phyloP scores from a whole-genome alignment of 2,888 invertebrate species.

The Cheilosia urbana region DNA sequence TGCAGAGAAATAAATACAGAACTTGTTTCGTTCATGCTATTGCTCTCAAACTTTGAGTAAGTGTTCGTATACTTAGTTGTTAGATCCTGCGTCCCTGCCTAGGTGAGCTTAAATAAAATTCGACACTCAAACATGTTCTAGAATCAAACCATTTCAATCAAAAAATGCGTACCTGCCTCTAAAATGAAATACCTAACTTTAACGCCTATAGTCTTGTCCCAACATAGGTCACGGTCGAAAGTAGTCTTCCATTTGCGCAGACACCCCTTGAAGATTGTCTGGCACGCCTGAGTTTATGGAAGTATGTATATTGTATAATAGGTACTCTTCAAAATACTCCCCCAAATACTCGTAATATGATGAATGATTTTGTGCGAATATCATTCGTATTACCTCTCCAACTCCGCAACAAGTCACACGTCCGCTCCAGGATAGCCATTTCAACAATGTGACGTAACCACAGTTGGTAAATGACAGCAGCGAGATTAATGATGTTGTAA shows the following conservation, averaged over 20 bases:
- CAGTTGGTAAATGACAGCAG: constrained; percentile 69
- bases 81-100: too few relatives aligned
- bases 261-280: constrained; percentile 43
- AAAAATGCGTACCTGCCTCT: too few relatives aligned
- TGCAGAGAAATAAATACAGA: too few relatives aligned
- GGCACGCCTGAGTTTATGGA: constrained; percentile 18
- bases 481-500: constrained; percentile 72
- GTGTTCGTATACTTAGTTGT: too few relatives aligned
- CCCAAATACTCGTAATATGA: constrained; percentile 37
- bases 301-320: too few relatives aligned
- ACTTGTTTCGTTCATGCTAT: too few relatives aligned
- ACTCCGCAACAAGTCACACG: constrained; percentile 39
- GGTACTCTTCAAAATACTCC: constrained; percentile 7
- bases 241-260: constrained; percentile 33
- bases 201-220: not conserved
- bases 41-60: too few relatives aligned
- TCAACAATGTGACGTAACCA: constrained; percentile 61
- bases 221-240: constrained; percentile 41
- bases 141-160: not conserved
- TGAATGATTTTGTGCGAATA: constrained; percentile 61
- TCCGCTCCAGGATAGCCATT: constrained; percentile 25
- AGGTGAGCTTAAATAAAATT: too few relatives aligned
- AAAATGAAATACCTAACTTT: too few relatives aligned
- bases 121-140: too few relatives aligned
- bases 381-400: not conserved